These are phyloP conservation scores for Ormyrus nitidulus DNA, from an alignment of 2,888 invertebrate species.

Conservation along the genomic window DNA sequence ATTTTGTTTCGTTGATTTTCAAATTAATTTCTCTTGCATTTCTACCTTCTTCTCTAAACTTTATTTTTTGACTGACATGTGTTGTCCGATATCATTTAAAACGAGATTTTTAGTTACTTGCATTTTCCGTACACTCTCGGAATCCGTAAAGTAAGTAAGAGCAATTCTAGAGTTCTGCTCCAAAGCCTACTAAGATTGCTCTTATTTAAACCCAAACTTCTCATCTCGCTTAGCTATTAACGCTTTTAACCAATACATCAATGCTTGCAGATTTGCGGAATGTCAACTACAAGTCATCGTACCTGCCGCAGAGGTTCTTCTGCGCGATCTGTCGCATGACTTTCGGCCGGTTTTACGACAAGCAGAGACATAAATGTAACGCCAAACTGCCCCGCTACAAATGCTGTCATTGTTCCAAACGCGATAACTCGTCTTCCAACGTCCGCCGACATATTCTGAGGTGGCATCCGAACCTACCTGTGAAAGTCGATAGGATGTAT, in stretches of 20 bases:
- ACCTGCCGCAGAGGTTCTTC: background rate
- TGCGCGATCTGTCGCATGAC: conserved; percentile 66
- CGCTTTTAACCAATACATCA: background rate
- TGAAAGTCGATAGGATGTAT: conserved; percentile 69
- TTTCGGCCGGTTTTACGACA: conserved; percentile 71
- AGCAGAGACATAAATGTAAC: conserved; percentile 67
- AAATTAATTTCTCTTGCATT: no score
- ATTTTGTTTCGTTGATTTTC: no score
- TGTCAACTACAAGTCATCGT: no score
- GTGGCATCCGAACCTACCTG: conserved; percentile 70
- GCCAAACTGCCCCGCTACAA: conserved; percentile 62
- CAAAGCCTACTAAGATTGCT: no score
- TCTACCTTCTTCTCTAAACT: no score
- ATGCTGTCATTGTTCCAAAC: conserved; percentile 66
- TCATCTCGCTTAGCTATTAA: no score
- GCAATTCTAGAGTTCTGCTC: no score
- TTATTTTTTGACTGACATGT: background rate
- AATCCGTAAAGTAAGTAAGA: no score
- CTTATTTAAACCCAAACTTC: no score
- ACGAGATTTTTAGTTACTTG: no score
- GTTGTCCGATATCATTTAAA: no score
- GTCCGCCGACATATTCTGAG: conserved; percentile 71
- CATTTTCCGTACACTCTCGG: no score
- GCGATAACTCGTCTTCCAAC: conserved; percentile 70
- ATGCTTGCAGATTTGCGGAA: conserved; percentile 23